phyloP scores from a whole-genome alignment of 2,113 vertebrate genomes.

The Nerophis lumbriciformis region DNA sequence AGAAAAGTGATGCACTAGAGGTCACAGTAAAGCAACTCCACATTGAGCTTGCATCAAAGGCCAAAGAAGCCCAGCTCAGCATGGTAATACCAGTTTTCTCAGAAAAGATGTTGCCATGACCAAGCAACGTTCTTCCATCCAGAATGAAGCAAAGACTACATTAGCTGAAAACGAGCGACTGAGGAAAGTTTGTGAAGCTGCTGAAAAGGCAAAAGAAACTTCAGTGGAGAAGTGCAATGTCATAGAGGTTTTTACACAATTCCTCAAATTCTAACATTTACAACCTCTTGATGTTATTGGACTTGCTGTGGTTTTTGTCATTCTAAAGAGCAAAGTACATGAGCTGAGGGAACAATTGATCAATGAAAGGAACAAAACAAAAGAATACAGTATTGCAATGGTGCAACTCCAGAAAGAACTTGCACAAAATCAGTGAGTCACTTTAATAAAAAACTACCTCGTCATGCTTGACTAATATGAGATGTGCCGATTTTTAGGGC shows the following conservation, averaged over 20 bases:
- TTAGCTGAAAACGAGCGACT: conserved; percentile 63
- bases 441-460: no score
- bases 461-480: not conserved
- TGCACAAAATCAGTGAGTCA: conserved; percentile 70
- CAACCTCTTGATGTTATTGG: not conserved
- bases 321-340: conserved; percentile 70
- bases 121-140: not conserved
- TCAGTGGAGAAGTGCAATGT: conserved; percentile 51
- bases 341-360: conserved; percentile 73
- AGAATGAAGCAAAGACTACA: conserved; percentile 64
- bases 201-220: conserved; percentile 65
- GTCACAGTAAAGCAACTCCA: conserved; percentile 44
- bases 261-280: not conserved
- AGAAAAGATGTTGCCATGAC: not conserved
- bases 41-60: conserved; percentile 52
- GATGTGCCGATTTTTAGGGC: conserved; percentile 60
- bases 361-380: conserved; percentile 67
- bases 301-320: not conserved
- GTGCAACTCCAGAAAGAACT: conserved; percentile 68
- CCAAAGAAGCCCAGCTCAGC: conserved; percentile 36
- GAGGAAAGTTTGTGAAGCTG: conserved; percentile 62
- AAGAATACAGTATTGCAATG: conserved; percentile 63
- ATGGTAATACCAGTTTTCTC: conserved; percentile 48
- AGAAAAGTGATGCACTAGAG: conserved; percentile 39
- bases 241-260: conserved; percentile 65